Base-by-base conservation (phyloP, 2,888 invertebrate genomes). In the Bellardia bayeri region DNA sequence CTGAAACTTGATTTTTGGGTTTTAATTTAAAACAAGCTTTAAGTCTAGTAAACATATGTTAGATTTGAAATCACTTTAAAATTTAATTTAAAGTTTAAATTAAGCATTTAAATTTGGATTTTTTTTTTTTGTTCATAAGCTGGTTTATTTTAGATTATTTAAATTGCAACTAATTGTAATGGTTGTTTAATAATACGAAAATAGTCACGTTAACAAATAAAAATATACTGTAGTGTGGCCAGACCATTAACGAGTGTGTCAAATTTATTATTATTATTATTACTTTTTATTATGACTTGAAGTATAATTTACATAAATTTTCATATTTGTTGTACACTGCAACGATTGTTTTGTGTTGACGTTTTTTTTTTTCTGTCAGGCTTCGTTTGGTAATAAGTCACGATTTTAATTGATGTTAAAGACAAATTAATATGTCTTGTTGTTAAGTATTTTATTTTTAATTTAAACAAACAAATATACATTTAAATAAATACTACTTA, bases 291-390 rank as follows among this genome's bases (percentile, higher is more conserved):
- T 85, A 85, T 85, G 85, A 85, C 80, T 85, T 75, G 6, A 80
- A 79, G 80, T 45, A 81, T 81, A 85, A 85, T 85, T 81, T 85
- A 75, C 85, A 85, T 85, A 81, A 75, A 85, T 85, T 79, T 85
- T 69, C 45, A 56, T 81, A 81, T 63, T 74, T 37, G 7, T 71
- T 72, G 3, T 42, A 11, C 11, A 11, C 11, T 16, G 16, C 40
- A 74, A 56, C 58, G 33, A 37, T 76, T 69, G 9, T 78, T 42
- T 66, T 84, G 66, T 72, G 54, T 83, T 51, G 71, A 78, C 13
- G 40, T 51, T 61, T 61, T 42, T 45, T 45, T 45, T 45, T 42
- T 42, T 7, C 9, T 42, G 8, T 9, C 7, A 74, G 61, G 49
- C 37, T 81, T 23, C 16, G 23, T 76, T 81, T 51, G 69, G 56